A percentile compares a stretch with the other conserved stretches of the same genome.
Conservation (phyloP, 2,888 invertebrate genomes). For the Hydriomena furcata region DNA sequence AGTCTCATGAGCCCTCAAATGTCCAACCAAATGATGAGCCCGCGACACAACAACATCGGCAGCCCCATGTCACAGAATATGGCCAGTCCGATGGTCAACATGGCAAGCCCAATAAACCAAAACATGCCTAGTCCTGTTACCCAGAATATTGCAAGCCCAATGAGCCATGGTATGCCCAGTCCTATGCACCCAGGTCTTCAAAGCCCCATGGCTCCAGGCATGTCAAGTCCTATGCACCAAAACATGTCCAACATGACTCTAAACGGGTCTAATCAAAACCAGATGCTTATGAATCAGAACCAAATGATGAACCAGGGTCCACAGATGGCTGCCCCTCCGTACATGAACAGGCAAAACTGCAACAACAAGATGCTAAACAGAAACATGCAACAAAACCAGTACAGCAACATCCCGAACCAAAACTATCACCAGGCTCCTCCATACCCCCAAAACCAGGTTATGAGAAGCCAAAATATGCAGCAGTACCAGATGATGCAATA, state of each 20-base stretch:
- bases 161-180: slow-evolving; percentile 75
- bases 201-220: slow-evolving; percentile 72
- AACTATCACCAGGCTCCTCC: slow-evolving; percentile 63
- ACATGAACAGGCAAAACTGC: slow-evolving; percentile 60
- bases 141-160: slow-evolving; percentile 69
- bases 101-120: slow-evolving; percentile 59
- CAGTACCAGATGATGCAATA: slow-evolving; percentile 72
- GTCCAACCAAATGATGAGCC: slow-evolving; percentile 78
- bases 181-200: slow-evolving; percentile 73
- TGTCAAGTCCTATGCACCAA: slow-evolving; percentile 72
- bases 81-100: slow-evolving; percentile 67
- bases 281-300: slow-evolving; percentile 57
- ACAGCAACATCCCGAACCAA: slow-evolving; percentile 57
- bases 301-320: slow-evolving; percentile 51
- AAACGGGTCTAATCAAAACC: slow-evolving; percentile 63
- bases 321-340: slow-evolving; percentile 52
- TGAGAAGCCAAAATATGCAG: slow-evolving; percentile 66
- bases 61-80: slow-evolving; percentile 66
- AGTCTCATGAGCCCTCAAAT: slow-evolving; percentile 77
- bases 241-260: slow-evolving; percentile 70
- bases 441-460: slow-evolving; percentile 65
- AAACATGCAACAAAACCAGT: slow-evolving; percentile 37
- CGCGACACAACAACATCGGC: slow-evolving; percentile 65
- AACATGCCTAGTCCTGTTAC: slow-evolving; percentile 68
- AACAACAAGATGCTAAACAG: slow-evolving; percentile 62